Base-by-base conservation (phyloP, 2,888 invertebrate genomes). In the Uloborus plumipes region DNA sequence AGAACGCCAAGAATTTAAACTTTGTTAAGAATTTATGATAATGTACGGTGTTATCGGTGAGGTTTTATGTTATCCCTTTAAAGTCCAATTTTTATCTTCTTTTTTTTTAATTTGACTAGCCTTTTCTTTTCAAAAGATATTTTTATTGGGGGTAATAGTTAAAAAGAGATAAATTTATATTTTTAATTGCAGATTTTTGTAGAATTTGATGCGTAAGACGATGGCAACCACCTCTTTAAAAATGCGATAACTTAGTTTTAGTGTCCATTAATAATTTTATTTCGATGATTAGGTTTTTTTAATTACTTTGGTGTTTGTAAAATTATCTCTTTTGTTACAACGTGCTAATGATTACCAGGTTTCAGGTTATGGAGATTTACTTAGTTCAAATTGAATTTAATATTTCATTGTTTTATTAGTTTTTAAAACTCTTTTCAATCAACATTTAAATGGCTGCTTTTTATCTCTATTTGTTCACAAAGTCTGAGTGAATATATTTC, bases 1-100 rank as follows among this genome's bases (percentile, higher is more conserved):
- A 39, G 39, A 39, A 62, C 76, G 73, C 79, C 79, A 80, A 73
- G 79, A 80, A 80, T 80, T 80, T 80, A 73, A 71, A 73, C 22
- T 62, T 74, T 59, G 69, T 74, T 74, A 74, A 74, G 70, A 74
- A 81, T 74, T 81, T 81, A 74, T 74, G 74, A 74, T 74, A 74
- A 81, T 74, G 69, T 69, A 50, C 80, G 39, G 14, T 74, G 80
- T 81, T 81, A 74, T 81, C 80, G 70, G 65, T 49, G 51, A 39
- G 59, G 53, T 58, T 74, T 81, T 74, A 75, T 81, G 75, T 81
- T 65, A 74, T 74, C 74, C 55, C 70, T 74, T 69, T 65, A 74
- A 74, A 50, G 62, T 67, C 26, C 22, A 58, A 53, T 31, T 53
- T 69, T 69, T 53, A 69, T 55, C 53, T 61, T 62, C 53, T 20